Evolutionary conservation across 2,113 vertebrate species (phyloP).

Genomic region (Stegastes partitus): DNA sequence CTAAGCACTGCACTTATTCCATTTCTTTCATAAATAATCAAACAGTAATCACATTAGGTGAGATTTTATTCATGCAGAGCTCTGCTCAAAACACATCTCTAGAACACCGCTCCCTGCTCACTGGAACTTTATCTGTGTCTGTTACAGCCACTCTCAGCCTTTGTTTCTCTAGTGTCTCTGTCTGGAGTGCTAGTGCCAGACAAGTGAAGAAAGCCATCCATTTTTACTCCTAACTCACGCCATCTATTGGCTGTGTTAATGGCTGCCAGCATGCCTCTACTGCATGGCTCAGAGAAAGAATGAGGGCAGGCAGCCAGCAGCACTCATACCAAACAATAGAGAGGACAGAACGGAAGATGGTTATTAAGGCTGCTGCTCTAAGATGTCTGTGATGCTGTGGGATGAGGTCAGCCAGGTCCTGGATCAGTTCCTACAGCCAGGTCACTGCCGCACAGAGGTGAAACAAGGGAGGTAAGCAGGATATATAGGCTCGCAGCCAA

Average conservation of each 20-base stretch:
- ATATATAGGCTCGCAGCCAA: neutral
- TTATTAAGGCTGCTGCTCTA: conserved; percentile 8
- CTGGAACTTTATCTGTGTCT: conserved; percentile 3
- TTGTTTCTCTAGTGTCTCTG: conserved; percentile 31
- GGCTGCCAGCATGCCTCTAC: neutral
- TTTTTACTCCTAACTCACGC: conserved; percentile 33
- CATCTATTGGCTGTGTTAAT: conserved; percentile 44
- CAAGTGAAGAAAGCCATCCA: neutral
- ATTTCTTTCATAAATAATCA: too few relatives aligned
- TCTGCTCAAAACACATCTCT: too few relatives aligned
- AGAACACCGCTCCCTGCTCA: neutral
- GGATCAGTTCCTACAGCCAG: conserved; percentile 12
- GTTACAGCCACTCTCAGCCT: conserved; percentile 5
- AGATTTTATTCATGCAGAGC: too few relatives aligned
- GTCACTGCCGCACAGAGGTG: conserved; percentile 6
- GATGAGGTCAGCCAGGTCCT: conserved; percentile 4
- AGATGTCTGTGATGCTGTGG: neutral
- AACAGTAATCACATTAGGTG: too few relatives aligned
- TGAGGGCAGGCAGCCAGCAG: conserved; percentile 23
- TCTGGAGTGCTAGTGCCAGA: neutral
- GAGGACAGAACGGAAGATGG: neutral
- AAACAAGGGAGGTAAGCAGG: neutral
- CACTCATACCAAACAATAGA: conserved; percentile 7
- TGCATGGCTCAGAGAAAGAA: conserved; percentile 32
- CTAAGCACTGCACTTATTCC: too few relatives aligned